Base-by-base conservation (phyloP, 2,113 vertebrate genomes). In the Phrynosoma blainvillii region DNA sequence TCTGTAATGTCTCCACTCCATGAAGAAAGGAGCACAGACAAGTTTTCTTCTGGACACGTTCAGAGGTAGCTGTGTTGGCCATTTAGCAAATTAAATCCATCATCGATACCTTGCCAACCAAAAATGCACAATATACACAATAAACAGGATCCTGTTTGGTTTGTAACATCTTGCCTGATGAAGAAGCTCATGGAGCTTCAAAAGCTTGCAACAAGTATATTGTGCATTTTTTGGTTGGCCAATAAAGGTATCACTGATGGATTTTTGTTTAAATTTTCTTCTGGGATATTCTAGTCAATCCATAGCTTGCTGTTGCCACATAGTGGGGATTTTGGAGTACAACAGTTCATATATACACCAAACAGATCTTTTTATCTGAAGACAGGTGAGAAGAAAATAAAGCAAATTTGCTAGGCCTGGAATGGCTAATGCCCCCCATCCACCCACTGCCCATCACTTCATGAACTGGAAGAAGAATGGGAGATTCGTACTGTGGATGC, bases 281-380 rank as follows among this genome's bases (percentile, higher is more conserved):
- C 9, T 2, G 21, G 4, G 14, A 54, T 78, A 62, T 47, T 47
- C 27, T 68, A 42, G 59, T 78, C 20, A 30, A 40, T 27, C 0
- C 4, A 25, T 80, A 30, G 77, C 47, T 56, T 80, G 52, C 40
- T 79, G 21, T 30, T 56, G 85, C 85, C 85, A 87, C 85, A 79
- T 16, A 73, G 85, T 80, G 85, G 85, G 2, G 13, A 2, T 40
- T 78, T 71, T 56, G 77, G 16, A 30, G 32, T n/a, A 73, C 25
- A 27, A 25, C 85, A 87, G 23, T 79, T 56, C 36, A 86, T 59
- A 56, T 30, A 27, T 21, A 32, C 5, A 25, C 9, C n/a, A 70
- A 54, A 21, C 3, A 52, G 21, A 65, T 20, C 27, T 86, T 32
- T 9, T 25, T 5, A 23, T 87, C 56, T 25, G 66, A 80, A 32